phyloP scores from a whole-genome alignment of 2,113 vertebrate genomes.

The Marcusenius ussheri region DNA sequence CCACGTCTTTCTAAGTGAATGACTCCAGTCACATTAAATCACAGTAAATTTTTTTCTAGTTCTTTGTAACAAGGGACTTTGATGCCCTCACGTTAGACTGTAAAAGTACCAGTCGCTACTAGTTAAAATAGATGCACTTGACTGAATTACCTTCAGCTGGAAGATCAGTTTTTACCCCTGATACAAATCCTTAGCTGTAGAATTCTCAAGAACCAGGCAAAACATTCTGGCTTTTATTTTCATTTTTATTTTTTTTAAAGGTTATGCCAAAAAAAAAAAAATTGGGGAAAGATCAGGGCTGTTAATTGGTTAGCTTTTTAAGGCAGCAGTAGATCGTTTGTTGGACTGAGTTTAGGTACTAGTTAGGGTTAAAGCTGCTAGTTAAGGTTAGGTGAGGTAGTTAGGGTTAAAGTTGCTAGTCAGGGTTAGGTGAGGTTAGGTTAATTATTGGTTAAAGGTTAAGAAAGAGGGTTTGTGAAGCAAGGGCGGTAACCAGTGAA shows the following conservation, averaged over 20 bases:
- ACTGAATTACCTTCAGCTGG: not conserved
- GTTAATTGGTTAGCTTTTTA: constrained; percentile 55
- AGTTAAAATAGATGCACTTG: not conserved
- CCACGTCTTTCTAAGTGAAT: not conserved
- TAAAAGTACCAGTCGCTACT: not conserved
- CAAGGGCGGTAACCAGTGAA: constrained; percentile 25
- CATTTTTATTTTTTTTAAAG: not conserved
- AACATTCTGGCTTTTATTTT: constrained; percentile 34
- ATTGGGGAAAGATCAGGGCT: constrained; percentile 48
- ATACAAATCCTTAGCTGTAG: not conserved
- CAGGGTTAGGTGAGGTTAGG: constrained; percentile 44
- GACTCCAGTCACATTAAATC: not conserved
- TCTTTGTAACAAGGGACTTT: not conserved
- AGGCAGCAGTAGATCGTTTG: constrained; percentile 57
- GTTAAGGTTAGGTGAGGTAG: constrained; percentile 44
- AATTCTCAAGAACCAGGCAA: constrained; percentile 54
- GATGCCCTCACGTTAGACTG: not conserved
- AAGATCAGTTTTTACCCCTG: not conserved
- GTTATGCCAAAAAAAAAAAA: not conserved
- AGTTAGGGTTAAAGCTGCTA: constrained; percentile 57
- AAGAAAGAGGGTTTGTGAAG: constrained; percentile 66
- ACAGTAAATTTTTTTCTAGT: not conserved
- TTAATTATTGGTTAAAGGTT: constrained; percentile 57
- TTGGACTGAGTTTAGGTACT: constrained; percentile 50
- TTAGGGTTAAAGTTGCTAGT: constrained; percentile 50